Base-by-base conservation (phyloP, 1,140 invertebrate species). In the Apis cerana region DNA sequence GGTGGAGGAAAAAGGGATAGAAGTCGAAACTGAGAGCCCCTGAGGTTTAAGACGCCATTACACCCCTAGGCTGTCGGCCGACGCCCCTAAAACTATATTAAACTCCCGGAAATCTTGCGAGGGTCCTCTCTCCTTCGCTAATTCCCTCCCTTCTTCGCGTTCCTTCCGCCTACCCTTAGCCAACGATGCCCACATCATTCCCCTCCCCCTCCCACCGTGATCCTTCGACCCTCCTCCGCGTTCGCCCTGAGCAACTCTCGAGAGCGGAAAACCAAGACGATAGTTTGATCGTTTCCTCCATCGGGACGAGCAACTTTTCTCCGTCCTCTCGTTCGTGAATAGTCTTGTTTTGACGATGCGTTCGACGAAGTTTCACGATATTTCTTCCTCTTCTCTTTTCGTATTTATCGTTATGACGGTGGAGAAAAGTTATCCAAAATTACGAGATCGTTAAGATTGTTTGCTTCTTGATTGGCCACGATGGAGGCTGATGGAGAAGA, bases 41-140 rank as follows among this genome's bases (percentile, higher is more conserved):
- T 91, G 92, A 90, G 92, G 91, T 92, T 94, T 94, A 94, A 94
- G 93, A 94, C 92, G 92, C 93, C 93, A 94, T 94, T 94, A 94
- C 92, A 93, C 89, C 90, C 93, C 92, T 80, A 80, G 88, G 85
- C 91, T 90, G 90, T 89, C 91, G 90, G 91, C 92, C 92, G 90
- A 92, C 93, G 91, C 93, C 92, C 93, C 92, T 93, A 93, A 94
- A 94, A 94, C 92, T 93, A 92, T 93, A 94, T 94, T 94, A 93
- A 94, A 94, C 93, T 94, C 92, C 72, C 83, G 87, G 91, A 93
- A 94, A 94, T 92, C 93, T 93, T 93, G 78, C 84, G 87, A 91
- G 90, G 90, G 90, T 91, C 85, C 85, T 89, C 74, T 82, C 64
- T 83, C 84, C 80, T 82, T 83, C 83, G 80, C 85, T 89, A 84